Evolutionary conservation across 2,113 vertebrate species (phyloP).

Genomic region (Pollimyrus isidori): DNA sequence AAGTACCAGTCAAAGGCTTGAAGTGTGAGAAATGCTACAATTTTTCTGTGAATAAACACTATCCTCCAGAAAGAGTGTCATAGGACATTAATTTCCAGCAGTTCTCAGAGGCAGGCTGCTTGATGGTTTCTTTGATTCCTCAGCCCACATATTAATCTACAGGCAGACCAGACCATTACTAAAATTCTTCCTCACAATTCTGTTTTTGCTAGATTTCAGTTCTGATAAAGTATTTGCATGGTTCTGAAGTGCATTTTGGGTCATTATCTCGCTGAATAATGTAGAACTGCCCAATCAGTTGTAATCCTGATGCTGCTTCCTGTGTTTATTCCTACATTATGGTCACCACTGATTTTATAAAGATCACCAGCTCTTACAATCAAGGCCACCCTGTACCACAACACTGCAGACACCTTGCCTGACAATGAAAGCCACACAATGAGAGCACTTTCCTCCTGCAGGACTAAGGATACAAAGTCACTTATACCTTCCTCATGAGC

Average conservation of each 20-base stretch:
- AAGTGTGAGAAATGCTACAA: background rate
- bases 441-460: background rate
- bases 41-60: background rate
- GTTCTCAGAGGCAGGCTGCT: background rate
- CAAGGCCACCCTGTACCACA: background rate
- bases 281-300: background rate
- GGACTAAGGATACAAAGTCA: background rate
- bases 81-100: background rate
- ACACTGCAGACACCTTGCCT: background rate
- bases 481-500: slow-evolving; percentile 56
- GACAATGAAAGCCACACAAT: background rate
- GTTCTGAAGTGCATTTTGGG: background rate
- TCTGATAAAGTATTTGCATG: background rate
- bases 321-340: background rate
- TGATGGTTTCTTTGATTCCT: background rate
- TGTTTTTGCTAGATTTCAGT: background rate
- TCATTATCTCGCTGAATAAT: background rate
- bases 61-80: background rate
- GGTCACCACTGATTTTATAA: background rate
- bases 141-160: background rate
- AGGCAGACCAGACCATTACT: background rate
- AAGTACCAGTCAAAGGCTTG: background rate
- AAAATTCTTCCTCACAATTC: background rate
- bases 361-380: background rate
- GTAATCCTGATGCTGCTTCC: background rate